These are phyloP conservation scores for Hippopotamyrus pictus DNA, from an alignment of 2,797 vertebrate species.

Conservation along the genomic window DNA sequence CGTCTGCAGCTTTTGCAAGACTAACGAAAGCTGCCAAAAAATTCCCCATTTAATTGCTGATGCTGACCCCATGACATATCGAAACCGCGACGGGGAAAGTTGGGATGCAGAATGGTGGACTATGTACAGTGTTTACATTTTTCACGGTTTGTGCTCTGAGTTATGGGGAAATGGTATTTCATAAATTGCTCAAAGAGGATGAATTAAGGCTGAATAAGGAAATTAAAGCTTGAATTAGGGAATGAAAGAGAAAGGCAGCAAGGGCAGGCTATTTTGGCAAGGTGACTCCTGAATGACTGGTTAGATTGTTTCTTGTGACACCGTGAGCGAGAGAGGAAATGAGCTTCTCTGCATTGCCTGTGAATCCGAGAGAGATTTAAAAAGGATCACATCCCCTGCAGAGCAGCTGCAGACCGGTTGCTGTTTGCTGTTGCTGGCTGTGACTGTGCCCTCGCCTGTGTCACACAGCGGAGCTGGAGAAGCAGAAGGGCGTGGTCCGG, in stretches of 20 bases:
- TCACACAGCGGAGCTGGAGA: constrained; percentile 84
- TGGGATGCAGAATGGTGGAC: neutral
- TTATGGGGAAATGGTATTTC: neutral
- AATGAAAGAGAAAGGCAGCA: neutral
- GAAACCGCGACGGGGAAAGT: neutral
- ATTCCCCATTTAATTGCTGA: neutral
- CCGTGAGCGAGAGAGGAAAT: neutral
- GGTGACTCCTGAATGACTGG: neutral
- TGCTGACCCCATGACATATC: neutral
- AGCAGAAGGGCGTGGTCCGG: constrained; percentile 88
- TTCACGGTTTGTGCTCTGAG: neutral
- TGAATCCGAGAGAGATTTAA: neutral
- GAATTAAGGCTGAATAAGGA: neutral
- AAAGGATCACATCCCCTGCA: neutral
- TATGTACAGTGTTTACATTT: neutral
- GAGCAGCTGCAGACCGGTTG: neutral
- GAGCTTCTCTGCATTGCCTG: neutral
- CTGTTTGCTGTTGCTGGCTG: neutral
- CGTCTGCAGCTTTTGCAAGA: neutral
- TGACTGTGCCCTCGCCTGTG: neutral
- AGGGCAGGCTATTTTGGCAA: neutral
- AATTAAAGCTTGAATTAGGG: neutral
- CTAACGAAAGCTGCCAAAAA: neutral
- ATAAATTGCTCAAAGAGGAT: neutral
- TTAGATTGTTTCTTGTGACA: neutral